These are phyloP conservation scores for Nautilus pompilius DNA, from an alignment of 1,140 invertebrate species.

Conservation along the genomic window DNA sequence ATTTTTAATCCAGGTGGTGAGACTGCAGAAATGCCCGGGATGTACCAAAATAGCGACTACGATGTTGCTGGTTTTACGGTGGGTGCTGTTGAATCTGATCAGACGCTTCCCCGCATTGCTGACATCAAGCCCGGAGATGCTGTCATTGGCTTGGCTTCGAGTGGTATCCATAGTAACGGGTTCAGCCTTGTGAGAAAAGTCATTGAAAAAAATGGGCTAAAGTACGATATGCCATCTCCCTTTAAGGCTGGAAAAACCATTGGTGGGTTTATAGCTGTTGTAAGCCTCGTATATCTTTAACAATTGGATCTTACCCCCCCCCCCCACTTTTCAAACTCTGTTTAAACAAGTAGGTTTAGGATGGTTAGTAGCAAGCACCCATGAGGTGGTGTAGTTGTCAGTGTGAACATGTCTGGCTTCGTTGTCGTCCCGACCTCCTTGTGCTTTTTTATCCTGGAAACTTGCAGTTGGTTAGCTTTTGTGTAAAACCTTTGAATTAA, in stretches of 20 bases:
- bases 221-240: slow-evolving; percentile 71
- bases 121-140: slow-evolving; percentile 74
- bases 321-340: no score
- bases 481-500: no score
- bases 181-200: slow-evolving; percentile 90
- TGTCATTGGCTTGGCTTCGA: slow-evolving; percentile 81
- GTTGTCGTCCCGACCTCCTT: no score
- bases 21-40: slow-evolving; percentile 94
- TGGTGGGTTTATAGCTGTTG: slow-evolving; percentile 40
- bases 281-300: no score
- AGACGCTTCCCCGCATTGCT: slow-evolving; percentile 71
- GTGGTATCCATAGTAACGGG: slow-evolving; percentile 91
- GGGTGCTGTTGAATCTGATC: slow-evolving; percentile 77
- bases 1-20: slow-evolving; percentile 71
- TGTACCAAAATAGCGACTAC: slow-evolving; percentile 72
- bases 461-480: no score
- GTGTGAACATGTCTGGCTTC: no score
- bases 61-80: slow-evolving; percentile 95
- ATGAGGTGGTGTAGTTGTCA: no score
- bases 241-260: slow-evolving; percentile 66
- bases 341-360: no score
- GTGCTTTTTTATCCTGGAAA: no score
- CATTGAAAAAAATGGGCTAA: slow-evolving; percentile 65
- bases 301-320: no score
- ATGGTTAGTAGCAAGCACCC: no score